Conservation (phyloP, 1,140 invertebrate species). For the Dendrolimus punctatus region DNA sequence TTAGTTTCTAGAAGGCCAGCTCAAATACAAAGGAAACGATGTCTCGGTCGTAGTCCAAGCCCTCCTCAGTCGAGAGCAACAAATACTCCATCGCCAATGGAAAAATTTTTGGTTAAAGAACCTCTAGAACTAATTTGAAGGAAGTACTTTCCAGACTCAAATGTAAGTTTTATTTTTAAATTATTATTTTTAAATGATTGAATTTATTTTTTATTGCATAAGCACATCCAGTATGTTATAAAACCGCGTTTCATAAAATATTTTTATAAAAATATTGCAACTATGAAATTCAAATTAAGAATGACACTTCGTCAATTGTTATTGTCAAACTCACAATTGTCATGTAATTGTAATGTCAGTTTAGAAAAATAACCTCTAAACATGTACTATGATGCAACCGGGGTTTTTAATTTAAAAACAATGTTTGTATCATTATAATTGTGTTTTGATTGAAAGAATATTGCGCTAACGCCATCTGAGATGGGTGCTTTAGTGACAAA, state of each 20-base stretch:
- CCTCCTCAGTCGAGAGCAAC: conserved; percentile 44
- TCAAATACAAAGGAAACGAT: conserved; percentile 28
- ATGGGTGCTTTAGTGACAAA: conserved; percentile 64
- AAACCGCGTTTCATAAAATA: not conserved
- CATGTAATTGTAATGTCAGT: conserved; percentile 4
- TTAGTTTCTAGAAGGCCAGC: conserved; percentile 21
- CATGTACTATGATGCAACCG: conserved; percentile 14
- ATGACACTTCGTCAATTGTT: no score
- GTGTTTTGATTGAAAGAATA: not conserved
- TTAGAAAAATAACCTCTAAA: conserved; percentile 17
- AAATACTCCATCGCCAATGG: conserved; percentile 29
- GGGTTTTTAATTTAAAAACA: conserved; percentile 5
- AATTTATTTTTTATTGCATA: no score
- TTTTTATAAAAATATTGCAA: not conserved
- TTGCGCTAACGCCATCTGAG: conserved; percentile 50
- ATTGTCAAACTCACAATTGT: conserved; percentile 5
- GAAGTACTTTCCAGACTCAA: conserved; percentile 45
- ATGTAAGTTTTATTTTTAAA: conserved; percentile 26
- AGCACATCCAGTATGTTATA: not conserved
- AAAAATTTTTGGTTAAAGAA: conserved; percentile 23
- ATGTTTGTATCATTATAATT: conserved; percentile 6
- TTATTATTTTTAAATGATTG: not conserved
- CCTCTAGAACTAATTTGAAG: conserved; percentile 35
- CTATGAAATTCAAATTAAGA: no score
- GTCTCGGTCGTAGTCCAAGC: conserved; percentile 55